Evolutionary conservation across 92 coral and sea anemone species (phyloP), one percentile per base, ranked within the genome.

Genomic region (Blastomussa wellsi): DNA sequence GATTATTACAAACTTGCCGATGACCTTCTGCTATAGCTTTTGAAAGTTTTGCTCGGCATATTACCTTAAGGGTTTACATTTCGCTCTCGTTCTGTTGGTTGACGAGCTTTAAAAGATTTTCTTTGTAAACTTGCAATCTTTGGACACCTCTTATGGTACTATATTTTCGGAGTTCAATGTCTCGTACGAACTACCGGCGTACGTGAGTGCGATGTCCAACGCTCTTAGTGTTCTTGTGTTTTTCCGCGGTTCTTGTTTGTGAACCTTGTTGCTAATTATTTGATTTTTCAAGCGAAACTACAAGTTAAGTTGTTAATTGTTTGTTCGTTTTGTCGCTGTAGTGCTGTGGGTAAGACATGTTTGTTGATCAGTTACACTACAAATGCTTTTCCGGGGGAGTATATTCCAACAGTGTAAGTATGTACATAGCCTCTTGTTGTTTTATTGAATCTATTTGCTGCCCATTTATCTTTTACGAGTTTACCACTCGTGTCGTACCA

Each of bases 291-390:
- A 38, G 20, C 65, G 11, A 22, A 33, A 36, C 10, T 24, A 29
- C 22, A 55, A 16, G 20, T 32, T 37, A 22, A 19, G 26, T 70
- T 17, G 47, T 72, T 41, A 82, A 70, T 0, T 11, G 42, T 72
- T 15, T 70, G 55, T 55, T 39, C 81, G 44, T 85, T 28, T 75
- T 74, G 47, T 35, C 10, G 48, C 64, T 64, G 42, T 88, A 97
- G 99, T 42, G 98, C 99, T 74, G 99, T 97, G 26, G 99, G 99
- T 77, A 97, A 97, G 85, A 97, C 99, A 7, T 97, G 97, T 39
- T 87, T 97, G 79, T 79, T 95, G 48, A 91, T 97, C 93, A 97
- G 97, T 53, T 97, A 97, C 76, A 91, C 95, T 33, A 93, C 96
- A 29, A 95, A 93, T 80, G 95, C 95, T 33, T 97, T 97, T 82